Conservation (phyloP, 2,888 invertebrate genomes). For the Cinara cedri region DNA sequence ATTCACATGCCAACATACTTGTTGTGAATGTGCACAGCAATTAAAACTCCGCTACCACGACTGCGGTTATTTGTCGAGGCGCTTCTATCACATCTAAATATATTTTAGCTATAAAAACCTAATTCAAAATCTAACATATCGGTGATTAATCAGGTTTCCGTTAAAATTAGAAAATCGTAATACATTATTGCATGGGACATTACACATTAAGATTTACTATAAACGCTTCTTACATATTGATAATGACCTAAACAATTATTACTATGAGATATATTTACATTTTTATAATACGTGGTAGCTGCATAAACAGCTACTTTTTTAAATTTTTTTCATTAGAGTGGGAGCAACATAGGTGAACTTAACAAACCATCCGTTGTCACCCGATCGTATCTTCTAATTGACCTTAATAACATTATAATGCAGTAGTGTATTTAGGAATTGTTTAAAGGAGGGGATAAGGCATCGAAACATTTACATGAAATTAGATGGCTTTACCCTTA, state of each 20-base stretch:
- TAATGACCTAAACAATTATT: conserved; percentile 14
- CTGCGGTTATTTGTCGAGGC: background rate
- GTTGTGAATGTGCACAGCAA: background rate
- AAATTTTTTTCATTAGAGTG: too few relatives aligned
- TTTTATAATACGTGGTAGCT: background rate
- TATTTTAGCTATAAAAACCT: conserved; percentile 3
- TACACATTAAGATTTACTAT: conserved; percentile 7
- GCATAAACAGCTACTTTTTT: too few relatives aligned
- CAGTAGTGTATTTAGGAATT: too few relatives aligned
- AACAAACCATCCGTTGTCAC: too few relatives aligned
- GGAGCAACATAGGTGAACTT: background rate
- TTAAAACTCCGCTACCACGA: background rate
- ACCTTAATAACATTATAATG: too few relatives aligned
- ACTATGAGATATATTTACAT: background rate
- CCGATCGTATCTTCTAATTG: too few relatives aligned
- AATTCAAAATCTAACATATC: conserved; percentile 10
- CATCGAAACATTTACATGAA: too few relatives aligned
- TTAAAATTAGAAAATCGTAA: background rate
- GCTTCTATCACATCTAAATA: conserved; percentile 9
- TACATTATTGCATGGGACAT: too few relatives aligned
- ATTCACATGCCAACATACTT: background rate
- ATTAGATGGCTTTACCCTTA: too few relatives aligned
- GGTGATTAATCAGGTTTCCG: background rate
- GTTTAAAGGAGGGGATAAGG: too few relatives aligned
- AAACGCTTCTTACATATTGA: conserved; percentile 16